Evolutionary conservation across 2,113 vertebrate genomes (phyloP), one percentile per base, ranked within the genome.

Genomic region (Microtus montanus): DNA sequence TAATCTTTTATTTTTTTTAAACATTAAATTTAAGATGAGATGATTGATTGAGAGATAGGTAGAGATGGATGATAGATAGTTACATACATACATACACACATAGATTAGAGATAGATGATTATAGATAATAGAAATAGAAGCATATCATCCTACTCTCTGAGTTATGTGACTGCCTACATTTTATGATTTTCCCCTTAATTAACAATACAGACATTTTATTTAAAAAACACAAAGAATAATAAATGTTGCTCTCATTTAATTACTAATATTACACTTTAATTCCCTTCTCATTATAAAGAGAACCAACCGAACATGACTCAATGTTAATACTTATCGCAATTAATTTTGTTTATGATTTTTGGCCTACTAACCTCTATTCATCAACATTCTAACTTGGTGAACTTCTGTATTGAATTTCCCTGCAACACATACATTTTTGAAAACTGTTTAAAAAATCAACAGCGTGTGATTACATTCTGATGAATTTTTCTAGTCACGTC

Each of bases 161-260:
- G 0, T 5, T 88, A 47, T 70, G 54, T 80, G 1, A 80, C 1
- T 1, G 10, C 0, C 24, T 89, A 58, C 17, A 22, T 64, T 79
- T 94, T 66, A 0, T 66, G 7, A 64, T 79, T 93, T 70, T 1
- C 83, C 7, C 78, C 70, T 44, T 87, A 30, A 11, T 9, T 26
- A 93, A 93, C 9, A 82, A 96, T 80, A 44, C 44, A n/a, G 80
- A 68, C 54, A 95, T 2, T 90, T 97, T 84, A 54, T 41, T 79
- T 33, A 61, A 7, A 63, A 33, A 93, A 61, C 96, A 71, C 33
- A 5, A n/a, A 71, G 71, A 86, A 74, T 92, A 24, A 19, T 15
- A 33, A 77, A 83, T 77, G 4, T 0, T 70, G 30, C 47, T 85
- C 9, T 93, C 92, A 47, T 1, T 49, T 90, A 94, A 95, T 61